Evolutionary conservation across 2,888 invertebrate genomes (phyloP).

Genomic region (Apodemia duryi): DNA sequence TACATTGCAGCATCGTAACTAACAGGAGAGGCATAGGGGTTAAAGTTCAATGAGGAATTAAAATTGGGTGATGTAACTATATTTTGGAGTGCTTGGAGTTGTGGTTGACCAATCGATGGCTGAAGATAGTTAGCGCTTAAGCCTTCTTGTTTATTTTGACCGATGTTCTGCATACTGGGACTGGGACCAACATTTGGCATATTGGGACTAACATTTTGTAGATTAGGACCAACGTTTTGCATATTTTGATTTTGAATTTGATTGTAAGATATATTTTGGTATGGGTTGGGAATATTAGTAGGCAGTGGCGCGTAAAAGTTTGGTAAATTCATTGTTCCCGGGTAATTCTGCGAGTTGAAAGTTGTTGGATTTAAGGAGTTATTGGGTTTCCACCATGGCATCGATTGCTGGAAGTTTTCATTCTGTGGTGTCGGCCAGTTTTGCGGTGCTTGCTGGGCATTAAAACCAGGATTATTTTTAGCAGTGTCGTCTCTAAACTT

Average conservation of each 20-base stretch:
- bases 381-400: constrained; percentile 62
- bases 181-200: constrained; percentile 22
- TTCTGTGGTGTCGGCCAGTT: constrained; percentile 39
- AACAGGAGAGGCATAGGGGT: constrained; percentile 46
- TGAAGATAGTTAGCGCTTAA: constrained; percentile 44
- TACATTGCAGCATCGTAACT: constrained; percentile 66
- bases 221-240: constrained; percentile 36
- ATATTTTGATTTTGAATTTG: constrained; percentile 32
- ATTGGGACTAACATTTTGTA: constrained; percentile 37
- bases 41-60: constrained; percentile 55
- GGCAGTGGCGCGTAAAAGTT: constrained; percentile 50
- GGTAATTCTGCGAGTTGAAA: constrained; percentile 38
- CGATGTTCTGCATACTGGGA: constrained; percentile 29
- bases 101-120: constrained; percentile 54
- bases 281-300: constrained; percentile 44
- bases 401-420: constrained; percentile 45
- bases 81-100: constrained; percentile 52
- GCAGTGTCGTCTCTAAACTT: constrained; percentile 61
- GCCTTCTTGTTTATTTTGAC: constrained; percentile 43
- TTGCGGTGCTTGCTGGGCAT: constrained; percentile 37
- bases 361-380: constrained; percentile 37
- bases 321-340: constrained; percentile 40
- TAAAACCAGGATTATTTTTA: constrained; percentile 37
- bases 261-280: constrained; percentile 44
- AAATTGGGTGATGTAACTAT: constrained; percentile 55